These are phyloP conservation scores for Ceratina calcarata DNA, from an alignment of 1,140 invertebrate species.

Conservation along the genomic window DNA sequence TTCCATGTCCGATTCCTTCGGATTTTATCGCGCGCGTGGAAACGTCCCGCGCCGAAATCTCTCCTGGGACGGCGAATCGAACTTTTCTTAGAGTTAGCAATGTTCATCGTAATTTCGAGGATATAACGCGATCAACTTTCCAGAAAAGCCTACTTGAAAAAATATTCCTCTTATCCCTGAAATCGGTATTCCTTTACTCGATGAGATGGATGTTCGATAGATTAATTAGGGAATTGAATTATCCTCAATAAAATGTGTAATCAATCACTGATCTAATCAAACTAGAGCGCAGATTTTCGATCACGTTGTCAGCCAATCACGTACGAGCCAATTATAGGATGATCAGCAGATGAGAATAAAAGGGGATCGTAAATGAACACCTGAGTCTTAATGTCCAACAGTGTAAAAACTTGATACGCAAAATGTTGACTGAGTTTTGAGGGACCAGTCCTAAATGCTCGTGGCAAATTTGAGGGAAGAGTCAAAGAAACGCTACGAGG, in stretches of 20 bases:
- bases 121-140: too few relatives aligned
- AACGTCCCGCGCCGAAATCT: slow-evolving; percentile 36
- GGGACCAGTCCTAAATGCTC: slow-evolving; percentile 8
- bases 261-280: neutral
- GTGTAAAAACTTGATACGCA: neutral
- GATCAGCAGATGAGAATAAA: neutral
- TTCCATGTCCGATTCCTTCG: slow-evolving; percentile 47
- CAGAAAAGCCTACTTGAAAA: neutral
- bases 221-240: neutral
- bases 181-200: neutral
- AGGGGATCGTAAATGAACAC: neutral
- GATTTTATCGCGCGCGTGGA: slow-evolving; percentile 60
- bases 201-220: too few relatives aligned
- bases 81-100: slow-evolving; percentile 35
- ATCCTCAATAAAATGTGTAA: neutral
- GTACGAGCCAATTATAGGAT: slow-evolving; percentile 28
- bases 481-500: slow-evolving; percentile 11
- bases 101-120: neutral
- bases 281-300: neutral
- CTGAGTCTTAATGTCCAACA: neutral
- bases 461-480: slow-evolving; percentile 9
- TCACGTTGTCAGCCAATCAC: slow-evolving; percentile 37
- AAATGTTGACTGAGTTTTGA: neutral
- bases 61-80: slow-evolving; percentile 27
- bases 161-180: neutral